phyloP scores from a whole-genome alignment of 2,113 vertebrate species.

The Calyptomena viridis region DNA sequence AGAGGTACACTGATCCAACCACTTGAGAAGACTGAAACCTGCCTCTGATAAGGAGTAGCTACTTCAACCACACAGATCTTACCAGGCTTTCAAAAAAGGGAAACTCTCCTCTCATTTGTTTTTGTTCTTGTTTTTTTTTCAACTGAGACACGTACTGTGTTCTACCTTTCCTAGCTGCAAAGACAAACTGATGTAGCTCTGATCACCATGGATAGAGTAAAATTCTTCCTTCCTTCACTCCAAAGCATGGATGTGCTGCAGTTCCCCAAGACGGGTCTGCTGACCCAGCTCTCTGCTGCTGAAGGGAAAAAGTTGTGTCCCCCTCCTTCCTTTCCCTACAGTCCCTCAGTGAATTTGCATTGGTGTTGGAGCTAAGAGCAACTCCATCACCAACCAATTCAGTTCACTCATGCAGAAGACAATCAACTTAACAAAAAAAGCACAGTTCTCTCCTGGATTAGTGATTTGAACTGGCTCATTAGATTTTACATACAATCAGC shows the following conservation, averaged over 20 bases:
- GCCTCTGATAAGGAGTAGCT: neutral
- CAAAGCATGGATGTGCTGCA: neutral
- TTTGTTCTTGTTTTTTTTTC: neutral
- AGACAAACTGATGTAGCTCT: neutral
- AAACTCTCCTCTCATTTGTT: neutral
- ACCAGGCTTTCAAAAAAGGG: neutral
- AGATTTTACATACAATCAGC: neutral
- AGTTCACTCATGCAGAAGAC: neutral
- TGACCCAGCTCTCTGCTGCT: neutral
- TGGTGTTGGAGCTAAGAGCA: neutral
- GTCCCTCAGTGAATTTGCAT: neutral
- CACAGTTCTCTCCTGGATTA: neutral
- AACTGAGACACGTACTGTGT: neutral
- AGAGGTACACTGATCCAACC: neutral
- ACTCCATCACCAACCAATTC: neutral
- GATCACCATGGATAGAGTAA: neutral
- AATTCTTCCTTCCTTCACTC: neutral
- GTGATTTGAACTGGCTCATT: neutral
- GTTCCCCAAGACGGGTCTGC: neutral
- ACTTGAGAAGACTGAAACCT: neutral
- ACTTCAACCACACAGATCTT: neutral
- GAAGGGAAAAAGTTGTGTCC: neutral
- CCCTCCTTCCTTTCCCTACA: neutral
- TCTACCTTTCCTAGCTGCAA: neutral
- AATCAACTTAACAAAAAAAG: neutral